Percentiles rank a stretch among this genome's conserved stretches.
Evolutionary conservation across 2,113 vertebrate genomes (phyloP).

Genomic region (Excalfactoria chinensis): DNA sequence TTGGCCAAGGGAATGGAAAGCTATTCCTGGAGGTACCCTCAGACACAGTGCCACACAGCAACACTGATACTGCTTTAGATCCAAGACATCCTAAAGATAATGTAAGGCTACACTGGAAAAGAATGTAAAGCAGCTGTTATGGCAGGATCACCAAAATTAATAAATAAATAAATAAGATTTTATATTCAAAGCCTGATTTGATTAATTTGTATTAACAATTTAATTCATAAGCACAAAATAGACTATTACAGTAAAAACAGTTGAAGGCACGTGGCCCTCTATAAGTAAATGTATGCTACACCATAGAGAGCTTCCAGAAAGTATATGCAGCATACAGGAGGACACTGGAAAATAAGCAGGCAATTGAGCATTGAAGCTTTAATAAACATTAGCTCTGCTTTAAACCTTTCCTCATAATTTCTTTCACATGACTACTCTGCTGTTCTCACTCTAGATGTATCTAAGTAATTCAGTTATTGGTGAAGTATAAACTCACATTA

Average conservation of each 20-base stretch:
- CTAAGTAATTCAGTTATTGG: background rate
- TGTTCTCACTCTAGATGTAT: background rate
- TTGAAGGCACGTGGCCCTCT: background rate
- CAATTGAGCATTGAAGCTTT: background rate
- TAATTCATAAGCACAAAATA: background rate
- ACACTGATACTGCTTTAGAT: background rate
- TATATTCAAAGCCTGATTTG: background rate
- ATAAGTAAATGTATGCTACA: background rate
- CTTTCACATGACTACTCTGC: background rate
- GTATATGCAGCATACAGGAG: background rate
- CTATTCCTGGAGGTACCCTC: background rate
- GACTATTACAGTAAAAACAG: background rate
- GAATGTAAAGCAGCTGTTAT: background rate
- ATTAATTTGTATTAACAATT: background rate
- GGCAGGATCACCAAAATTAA: background rate
- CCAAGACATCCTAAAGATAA: background rate
- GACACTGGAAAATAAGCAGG: background rate
- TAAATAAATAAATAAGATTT: background rate
- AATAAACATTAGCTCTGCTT: background rate
- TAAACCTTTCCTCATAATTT: background rate
- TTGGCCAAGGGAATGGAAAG: background rate
- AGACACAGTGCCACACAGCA: rapidly evolving
- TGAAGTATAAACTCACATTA: background rate
- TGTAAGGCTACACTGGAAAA: background rate
- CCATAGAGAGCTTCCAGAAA: background rate